Conservation (phyloP, 64 coral and sea anemone genomes). For the Acropora yongei region DNA sequence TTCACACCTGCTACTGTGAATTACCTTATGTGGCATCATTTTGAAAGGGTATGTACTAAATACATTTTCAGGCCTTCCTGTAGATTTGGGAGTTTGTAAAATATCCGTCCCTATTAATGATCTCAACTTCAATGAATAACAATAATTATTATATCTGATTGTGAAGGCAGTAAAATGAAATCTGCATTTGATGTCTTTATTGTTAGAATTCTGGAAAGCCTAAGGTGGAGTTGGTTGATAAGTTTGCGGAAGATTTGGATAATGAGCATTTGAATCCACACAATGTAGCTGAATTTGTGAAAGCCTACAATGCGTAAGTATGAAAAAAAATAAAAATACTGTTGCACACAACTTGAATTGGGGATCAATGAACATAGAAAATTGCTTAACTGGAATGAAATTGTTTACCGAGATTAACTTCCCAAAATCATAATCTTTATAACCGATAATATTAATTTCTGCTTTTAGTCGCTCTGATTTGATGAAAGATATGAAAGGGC, state of each 20-base stretch:
- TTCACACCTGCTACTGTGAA: constrained; percentile 89
- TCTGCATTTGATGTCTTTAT: neutral
- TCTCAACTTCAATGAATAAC: too few species aligned
- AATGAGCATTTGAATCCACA: constrained; percentile 88
- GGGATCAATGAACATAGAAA: too few species aligned
- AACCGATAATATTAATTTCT: neutral
- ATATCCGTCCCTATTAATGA: too few species aligned
- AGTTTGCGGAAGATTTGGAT: constrained; percentile 78
- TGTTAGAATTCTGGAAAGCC: constrained; percentile 91
- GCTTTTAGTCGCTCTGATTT: constrained; percentile 68
- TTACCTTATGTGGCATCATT: constrained; percentile 94
- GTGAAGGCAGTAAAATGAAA: too few species aligned
- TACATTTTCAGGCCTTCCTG: neutral
- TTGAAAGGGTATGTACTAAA: constrained; percentile 84
- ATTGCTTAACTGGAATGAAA: too few species aligned
- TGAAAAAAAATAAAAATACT: too few species aligned
- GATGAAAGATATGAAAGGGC: constrained; percentile 60
- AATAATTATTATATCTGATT: too few species aligned
- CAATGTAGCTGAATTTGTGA: constrained; percentile 91
- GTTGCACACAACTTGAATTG: too few species aligned
- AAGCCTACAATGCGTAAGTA: constrained; percentile 89
- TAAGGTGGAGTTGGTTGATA: constrained; percentile 65
- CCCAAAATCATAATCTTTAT: too few species aligned
- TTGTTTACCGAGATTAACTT: neutral
- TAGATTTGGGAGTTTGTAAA: too few species aligned